Evolutionary conservation across 2,888 invertebrate genomes (phyloP).

Genomic region (Gerris lacustris): DNA sequence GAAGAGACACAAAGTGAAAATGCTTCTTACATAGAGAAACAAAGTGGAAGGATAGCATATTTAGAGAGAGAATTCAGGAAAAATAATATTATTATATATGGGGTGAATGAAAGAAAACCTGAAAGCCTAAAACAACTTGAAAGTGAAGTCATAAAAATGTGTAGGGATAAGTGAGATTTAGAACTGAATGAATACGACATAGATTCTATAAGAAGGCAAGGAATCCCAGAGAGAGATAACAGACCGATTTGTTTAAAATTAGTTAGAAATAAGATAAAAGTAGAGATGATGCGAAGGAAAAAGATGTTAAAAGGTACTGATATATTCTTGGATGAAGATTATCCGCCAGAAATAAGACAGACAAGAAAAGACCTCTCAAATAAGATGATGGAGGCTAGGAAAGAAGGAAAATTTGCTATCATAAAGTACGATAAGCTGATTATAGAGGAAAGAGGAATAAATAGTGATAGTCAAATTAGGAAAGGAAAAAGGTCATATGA

Average conservation of each 20-base stretch:
- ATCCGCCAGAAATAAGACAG: not conserved
- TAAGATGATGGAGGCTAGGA: slow-evolving; percentile 6
- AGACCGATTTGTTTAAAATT: not conserved
- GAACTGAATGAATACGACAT: not conserved
- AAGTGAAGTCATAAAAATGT: not conserved
- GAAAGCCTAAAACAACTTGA: not conserved
- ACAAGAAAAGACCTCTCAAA: not conserved
- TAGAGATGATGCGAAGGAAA: not conserved
- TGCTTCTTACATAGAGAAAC: not conserved
- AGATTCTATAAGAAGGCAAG: not conserved
- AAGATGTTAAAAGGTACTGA: not conserved
- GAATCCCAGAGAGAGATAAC: not conserved
- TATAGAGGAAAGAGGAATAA: not conserved
- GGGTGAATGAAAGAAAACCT: not conserved
- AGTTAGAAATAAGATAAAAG: not conserved
- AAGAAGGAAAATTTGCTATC: slow-evolving; percentile 1
- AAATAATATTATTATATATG: slow-evolving; percentile 4
- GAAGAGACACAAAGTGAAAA: not conserved
- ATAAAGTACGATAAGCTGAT: not conserved
- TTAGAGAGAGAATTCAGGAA: not conserved
- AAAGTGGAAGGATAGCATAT: not conserved
- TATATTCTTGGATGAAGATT: not conserved
- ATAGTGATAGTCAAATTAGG: not conserved
- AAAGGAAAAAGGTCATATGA: not conserved
- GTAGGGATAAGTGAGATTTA: not conserved